phyloP scores from a whole-genome alignment of 2,113 vertebrate genomes.

The Ahaetulla prasina region DNA sequence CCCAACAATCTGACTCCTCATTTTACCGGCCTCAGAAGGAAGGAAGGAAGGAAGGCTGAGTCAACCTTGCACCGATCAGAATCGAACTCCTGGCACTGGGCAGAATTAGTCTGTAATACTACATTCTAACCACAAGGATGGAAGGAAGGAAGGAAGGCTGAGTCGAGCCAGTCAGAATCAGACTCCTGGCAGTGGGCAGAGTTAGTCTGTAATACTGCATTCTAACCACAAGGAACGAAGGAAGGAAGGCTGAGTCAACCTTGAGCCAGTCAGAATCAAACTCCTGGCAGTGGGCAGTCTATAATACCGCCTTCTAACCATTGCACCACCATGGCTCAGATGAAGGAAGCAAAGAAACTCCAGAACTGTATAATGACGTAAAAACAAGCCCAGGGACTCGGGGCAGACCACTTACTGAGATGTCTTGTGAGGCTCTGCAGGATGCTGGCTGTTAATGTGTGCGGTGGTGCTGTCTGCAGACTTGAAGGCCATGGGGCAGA shows the following conservation, averaged over 20 bases:
- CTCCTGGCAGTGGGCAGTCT: no score
- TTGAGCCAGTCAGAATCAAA: not conserved
- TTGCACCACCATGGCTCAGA: not conserved
- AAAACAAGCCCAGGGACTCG: no score
- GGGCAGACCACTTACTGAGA: constrained; percentile 80
- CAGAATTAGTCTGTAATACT: not conserved
- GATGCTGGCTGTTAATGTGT: constrained; percentile 84
- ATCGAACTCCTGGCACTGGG: not conserved
- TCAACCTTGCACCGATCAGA: no score
- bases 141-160: no score
- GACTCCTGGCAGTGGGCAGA: not conserved
- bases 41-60: not conserved
- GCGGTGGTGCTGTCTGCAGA: constrained; percentile 76
- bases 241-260: not conserved
- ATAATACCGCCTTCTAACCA: not conserved
- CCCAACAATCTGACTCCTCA: not conserved
- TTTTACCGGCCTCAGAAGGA: not conserved
- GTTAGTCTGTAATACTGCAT: not conserved
- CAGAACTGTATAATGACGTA: not conserved
- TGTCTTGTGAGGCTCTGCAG: constrained; percentile 66
- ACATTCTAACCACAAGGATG: not conserved
- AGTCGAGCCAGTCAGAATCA: not conserved
- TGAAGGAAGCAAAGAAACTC: not conserved
- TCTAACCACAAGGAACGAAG: not conserved
- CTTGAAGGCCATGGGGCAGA: constrained; percentile 93